These are phyloP conservation scores for Vanessa cardui DNA, from an alignment of 2,888 invertebrate species.

Conservation along the genomic window DNA sequence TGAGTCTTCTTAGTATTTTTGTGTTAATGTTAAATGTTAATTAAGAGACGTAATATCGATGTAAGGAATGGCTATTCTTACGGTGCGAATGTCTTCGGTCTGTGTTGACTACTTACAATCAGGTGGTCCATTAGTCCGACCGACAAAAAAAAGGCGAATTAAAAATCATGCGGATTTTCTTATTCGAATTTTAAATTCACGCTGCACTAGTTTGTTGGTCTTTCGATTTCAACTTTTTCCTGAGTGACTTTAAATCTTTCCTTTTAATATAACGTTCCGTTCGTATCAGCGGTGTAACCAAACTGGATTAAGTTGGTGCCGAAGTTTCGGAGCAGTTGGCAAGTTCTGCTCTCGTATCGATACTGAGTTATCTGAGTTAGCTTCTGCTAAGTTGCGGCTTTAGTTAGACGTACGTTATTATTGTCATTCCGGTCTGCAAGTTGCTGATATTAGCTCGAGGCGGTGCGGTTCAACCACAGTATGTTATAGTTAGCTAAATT, in stretches of 20 bases:
- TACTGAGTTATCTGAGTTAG: constrained; percentile 72
- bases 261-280: constrained; percentile 25
- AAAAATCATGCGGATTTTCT: no score
- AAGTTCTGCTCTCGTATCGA: constrained; percentile 72
- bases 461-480: constrained; percentile 23
- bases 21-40: no score
- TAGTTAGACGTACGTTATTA: constrained; percentile 72
- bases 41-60: no score
- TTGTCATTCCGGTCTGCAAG: constrained; percentile 53
- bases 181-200: not conserved
- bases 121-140: no score
- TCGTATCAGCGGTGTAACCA: constrained; percentile 40
- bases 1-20: no score
- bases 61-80: no score
- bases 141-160: no score
- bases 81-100: no score
- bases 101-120: no score
- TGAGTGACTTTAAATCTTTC: constrained; percentile 8
- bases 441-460: constrained; percentile 42
- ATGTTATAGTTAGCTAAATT: constrained; percentile 33
- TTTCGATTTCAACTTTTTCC: not conserved
- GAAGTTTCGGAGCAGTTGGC: constrained; percentile 68
- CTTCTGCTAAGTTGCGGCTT: constrained; percentile 64
- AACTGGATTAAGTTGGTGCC: constrained; percentile 49
- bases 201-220: not conserved